Evolutionary conservation across 2,113 vertebrate species (phyloP).

Genomic region (Tachycineta bicolor): DNA sequence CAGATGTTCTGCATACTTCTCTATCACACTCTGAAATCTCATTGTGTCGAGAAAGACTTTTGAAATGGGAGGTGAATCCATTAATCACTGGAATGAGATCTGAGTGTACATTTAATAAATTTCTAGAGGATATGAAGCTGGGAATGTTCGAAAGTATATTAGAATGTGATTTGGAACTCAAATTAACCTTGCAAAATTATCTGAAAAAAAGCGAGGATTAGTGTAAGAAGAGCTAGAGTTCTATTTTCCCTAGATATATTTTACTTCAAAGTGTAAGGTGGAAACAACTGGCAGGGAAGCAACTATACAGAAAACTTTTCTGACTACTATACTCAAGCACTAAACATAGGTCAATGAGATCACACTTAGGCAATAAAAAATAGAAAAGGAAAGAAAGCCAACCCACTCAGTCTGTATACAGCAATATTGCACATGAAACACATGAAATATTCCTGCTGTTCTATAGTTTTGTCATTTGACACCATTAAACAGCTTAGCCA

Average conservation of each 20-base stretch:
- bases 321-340: neutral
- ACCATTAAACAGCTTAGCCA: neutral
- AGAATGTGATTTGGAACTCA: neutral
- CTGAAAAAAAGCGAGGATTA: neutral
- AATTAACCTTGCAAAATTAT: neutral
- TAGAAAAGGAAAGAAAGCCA: neutral
- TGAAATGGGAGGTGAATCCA: neutral
- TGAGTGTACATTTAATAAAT: neutral
- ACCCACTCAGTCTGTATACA: neutral
- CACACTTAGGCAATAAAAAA: neutral
- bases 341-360: neutral
- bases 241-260: neutral
- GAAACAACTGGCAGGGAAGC: neutral
- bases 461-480: neutral
- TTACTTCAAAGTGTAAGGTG: neutral
- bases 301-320: neutral
- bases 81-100: neutral
- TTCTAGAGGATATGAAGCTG: neutral
- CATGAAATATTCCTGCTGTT: neutral
- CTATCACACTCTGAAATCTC: neutral
- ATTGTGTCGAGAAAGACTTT: neutral
- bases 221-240: neutral
- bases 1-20: neutral
- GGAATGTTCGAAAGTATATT: neutral
- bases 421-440: neutral